Evolutionary conservation across 2,888 invertebrate species (phyloP).

Genomic region (Archips xylosteana): DNA sequence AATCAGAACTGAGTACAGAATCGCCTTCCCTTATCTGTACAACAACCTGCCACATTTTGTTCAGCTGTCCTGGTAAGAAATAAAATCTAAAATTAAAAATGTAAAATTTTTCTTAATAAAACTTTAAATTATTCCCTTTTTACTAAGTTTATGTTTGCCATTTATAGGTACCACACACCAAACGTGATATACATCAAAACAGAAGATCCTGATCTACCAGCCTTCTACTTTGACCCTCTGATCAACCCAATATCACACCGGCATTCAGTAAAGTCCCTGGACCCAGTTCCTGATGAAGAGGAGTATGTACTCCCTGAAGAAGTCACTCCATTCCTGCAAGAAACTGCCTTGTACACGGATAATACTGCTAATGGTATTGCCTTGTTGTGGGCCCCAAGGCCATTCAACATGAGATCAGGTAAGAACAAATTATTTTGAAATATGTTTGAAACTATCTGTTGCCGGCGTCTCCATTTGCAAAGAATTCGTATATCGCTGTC

Average conservation of each 20-base stretch:
- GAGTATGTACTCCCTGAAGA: slow-evolving; percentile 96
- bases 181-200: slow-evolving; percentile 99
- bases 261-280: slow-evolving; percentile 93
- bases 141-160: neutral
- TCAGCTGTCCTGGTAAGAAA: slow-evolving; percentile 96
- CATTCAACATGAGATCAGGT: slow-evolving; percentile 98
- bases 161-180: slow-evolving; percentile 97
- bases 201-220: slow-evolving; percentile 99
- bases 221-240: slow-evolving; percentile 99
- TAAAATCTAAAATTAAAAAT: too few species aligned
- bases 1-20: slow-evolving; percentile 99
- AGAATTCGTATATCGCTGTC: too few species aligned
- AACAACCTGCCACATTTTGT: slow-evolving; percentile 99
- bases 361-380: slow-evolving; percentile 99
- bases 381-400: slow-evolving; percentile 98
- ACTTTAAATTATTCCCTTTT: neutral
- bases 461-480: too few species aligned
- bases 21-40: slow-evolving; percentile 99
- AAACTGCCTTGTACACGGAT: slow-evolving; percentile 98
- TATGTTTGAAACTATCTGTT: too few species aligned
- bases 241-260: slow-evolving; percentile 99
- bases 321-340: slow-evolving; percentile 96
- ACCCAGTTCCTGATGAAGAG: slow-evolving; percentile 96
- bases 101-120: neutral
- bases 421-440: slow-evolving; percentile 41